Evolutionary conservation across 2,113 vertebrate species (phyloP).

Genomic region (Scartelaos histophorus): DNA sequence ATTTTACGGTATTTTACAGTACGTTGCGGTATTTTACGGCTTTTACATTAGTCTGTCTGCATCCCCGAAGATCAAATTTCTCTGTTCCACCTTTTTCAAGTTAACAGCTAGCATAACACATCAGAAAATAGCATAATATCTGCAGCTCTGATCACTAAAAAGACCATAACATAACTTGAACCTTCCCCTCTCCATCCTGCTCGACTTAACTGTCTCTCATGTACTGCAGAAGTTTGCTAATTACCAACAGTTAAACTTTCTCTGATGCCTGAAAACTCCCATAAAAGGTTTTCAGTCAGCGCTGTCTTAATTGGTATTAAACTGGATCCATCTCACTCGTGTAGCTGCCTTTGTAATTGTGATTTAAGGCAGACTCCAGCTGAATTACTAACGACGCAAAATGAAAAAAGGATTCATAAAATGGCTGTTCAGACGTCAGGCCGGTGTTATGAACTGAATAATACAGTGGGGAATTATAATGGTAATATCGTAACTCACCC

Average conservation of each 20-base stretch:
- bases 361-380: conserved; percentile 19
- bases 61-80: no score
- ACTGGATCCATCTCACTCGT: conserved; percentile 28
- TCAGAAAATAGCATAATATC: no score
- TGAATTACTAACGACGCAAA: background rate
- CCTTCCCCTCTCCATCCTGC: background rate
- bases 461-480: background rate
- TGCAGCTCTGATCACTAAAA: background rate
- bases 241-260: conserved; percentile 9
- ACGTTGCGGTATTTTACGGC: no score
- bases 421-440: background rate
- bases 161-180: background rate
- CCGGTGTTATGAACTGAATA: background rate
- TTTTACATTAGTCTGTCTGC: no score
- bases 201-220: background rate
- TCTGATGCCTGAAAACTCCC: conserved; percentile 16
- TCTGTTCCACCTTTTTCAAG: no score
- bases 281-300: conserved; percentile 13
- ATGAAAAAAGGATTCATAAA: conserved; percentile 8
- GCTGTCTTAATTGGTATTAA: conserved; percentile 44
- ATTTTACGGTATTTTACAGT: no score
- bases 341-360: conserved; percentile 32
- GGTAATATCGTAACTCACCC: conserved; percentile 5
- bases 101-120: no score
- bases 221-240: conserved; percentile 1